Evolutionary conservation across 2,113 vertebrate species (phyloP).

Genomic region (Pseudorasbora parva): DNA sequence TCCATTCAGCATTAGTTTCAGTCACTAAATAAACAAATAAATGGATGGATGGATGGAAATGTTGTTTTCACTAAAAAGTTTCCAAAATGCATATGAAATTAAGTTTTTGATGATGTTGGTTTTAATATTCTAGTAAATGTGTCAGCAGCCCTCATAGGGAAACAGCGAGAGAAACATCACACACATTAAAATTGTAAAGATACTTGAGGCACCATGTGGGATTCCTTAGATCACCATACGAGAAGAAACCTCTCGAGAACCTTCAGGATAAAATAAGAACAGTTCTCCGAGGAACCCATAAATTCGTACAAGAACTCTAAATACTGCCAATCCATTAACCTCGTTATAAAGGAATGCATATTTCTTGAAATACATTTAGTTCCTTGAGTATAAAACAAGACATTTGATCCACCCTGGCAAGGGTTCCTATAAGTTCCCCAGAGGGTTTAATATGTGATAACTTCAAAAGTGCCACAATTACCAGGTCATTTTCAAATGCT

Average conservation of each 20-base stretch:
- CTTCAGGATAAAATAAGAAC: not conserved
- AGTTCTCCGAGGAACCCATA: constrained; percentile 6
- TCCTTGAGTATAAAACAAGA: not conserved
- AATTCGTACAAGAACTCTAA: not conserved
- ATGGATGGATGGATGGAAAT: not conserved
- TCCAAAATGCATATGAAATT: not conserved
- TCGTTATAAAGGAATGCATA: not conserved
- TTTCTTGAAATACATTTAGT: constrained; percentile 2
- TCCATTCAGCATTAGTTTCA: not conserved
- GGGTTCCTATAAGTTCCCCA: not conserved
- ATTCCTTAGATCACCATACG: not conserved
- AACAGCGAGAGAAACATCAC: constrained; percentile 1
- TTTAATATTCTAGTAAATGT: constrained; percentile 4
- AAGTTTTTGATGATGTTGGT: not conserved
- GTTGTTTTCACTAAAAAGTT: not conserved
- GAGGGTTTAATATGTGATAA: not conserved
- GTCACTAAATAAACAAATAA: not conserved
- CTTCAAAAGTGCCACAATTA: not conserved
- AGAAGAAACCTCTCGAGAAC: not conserved
- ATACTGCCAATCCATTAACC: not conserved
- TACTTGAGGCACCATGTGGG: not conserved
- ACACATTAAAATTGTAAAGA: not conserved
- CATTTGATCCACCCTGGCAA: not conserved
- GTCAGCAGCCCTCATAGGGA: constrained; percentile 5
- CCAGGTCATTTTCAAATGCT: not conserved